These are phyloP conservation scores for Diarsia brunnea DNA, from an alignment of 2,888 invertebrate species.

Conservation along the genomic window DNA sequence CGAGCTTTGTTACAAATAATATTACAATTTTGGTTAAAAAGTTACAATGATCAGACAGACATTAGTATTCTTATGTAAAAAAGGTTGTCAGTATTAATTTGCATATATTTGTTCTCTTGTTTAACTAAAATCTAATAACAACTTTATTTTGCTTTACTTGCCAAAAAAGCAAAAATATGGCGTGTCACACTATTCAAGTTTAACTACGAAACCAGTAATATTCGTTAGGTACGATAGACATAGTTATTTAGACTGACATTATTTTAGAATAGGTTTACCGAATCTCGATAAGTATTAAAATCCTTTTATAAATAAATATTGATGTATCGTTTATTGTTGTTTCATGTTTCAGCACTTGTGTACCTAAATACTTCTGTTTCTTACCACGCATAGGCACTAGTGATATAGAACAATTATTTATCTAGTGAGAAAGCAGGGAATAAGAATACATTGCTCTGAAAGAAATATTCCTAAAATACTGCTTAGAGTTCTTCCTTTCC, in stretches of 20 bases:
- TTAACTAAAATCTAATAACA: slow-evolving; percentile 15
- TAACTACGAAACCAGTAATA: slow-evolving; percentile 41
- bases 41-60: slow-evolving; percentile 9
- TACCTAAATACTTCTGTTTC: background rate
- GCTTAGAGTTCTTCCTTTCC: background rate
- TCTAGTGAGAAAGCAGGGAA: background rate
- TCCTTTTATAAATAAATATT: slow-evolving; percentile 69
- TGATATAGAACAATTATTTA: background rate
- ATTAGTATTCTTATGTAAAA: slow-evolving; percentile 35
- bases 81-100: slow-evolving; percentile 57
- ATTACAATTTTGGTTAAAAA: slow-evolving; percentile 22
- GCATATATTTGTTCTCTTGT: slow-evolving; percentile 34
- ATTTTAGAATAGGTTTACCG: slow-evolving; percentile 68
- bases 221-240: slow-evolving; percentile 53
- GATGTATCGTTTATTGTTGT: slow-evolving; percentile 52
- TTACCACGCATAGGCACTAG: background rate
- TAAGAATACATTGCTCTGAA: background rate
- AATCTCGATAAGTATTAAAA: slow-evolving; percentile 71
- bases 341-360: slow-evolving; percentile 25
- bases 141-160: slow-evolving; percentile 29
- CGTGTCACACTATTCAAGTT: slow-evolving; percentile 16
- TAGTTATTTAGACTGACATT: slow-evolving; percentile 77
- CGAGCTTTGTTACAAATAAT: slow-evolving; percentile 16
- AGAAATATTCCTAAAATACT: slow-evolving; percentile 6
- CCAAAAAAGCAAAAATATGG: slow-evolving; percentile 18